Evolutionary conservation across 2,113 vertebrate genomes (phyloP).

Genomic region (Orthonyx spaldingii): DNA sequence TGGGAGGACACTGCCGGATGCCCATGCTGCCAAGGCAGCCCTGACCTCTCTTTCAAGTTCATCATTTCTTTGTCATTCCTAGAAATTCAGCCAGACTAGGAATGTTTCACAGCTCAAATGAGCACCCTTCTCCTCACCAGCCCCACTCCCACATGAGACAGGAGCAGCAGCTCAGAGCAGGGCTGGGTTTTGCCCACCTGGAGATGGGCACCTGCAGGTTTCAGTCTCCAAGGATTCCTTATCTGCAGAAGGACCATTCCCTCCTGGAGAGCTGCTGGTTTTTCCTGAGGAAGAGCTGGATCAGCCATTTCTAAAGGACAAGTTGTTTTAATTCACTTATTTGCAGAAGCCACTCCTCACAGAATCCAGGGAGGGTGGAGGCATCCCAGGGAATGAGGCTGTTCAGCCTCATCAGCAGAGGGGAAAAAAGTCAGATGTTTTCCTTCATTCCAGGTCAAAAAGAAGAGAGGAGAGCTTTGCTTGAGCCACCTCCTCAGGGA

Average conservation of each 20-base stretch:
- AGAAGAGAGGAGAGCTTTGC: not conserved
- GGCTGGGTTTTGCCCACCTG: not conserved
- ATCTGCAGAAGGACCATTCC: not conserved
- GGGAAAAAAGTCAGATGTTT: not conserved
- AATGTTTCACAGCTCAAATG: not conserved
- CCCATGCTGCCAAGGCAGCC: not conserved
- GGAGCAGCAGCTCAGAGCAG: not conserved
- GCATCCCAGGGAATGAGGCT: not conserved
- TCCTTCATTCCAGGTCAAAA: not conserved
- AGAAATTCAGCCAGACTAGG: not conserved
- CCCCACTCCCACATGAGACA: accelerated
- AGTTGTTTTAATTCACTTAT: not conserved
- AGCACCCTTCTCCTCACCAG: not conserved
- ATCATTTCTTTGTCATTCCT: not conserved
- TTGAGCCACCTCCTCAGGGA: not conserved
- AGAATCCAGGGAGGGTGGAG: not conserved
- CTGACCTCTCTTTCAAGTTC: not conserved
- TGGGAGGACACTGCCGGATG: not conserved
- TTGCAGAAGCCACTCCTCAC: accelerated
- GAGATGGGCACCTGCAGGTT: not conserved
- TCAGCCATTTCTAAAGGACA: not conserved
- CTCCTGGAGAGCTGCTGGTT: not conserved
- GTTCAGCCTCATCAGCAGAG: not conserved
- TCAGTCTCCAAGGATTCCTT: not conserved
- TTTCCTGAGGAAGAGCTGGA: not conserved